phyloP scores from a whole-genome alignment of 2,113 vertebrate genomes.

The Thomomys bottae region DNA sequence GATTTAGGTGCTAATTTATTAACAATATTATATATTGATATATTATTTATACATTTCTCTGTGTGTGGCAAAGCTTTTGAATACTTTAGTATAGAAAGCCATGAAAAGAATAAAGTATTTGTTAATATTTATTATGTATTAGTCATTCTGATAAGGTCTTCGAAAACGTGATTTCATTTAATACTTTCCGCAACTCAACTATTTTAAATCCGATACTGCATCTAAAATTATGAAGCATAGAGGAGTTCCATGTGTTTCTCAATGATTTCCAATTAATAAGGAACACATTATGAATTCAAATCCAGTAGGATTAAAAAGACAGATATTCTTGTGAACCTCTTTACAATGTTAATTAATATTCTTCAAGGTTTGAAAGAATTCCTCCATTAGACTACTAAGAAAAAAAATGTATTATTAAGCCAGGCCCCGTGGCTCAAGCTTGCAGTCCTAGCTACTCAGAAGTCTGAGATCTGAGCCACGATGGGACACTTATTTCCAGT shows the following conservation, averaged over 20 bases:
- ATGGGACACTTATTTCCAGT: too few species aligned
- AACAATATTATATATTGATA: too few species aligned
- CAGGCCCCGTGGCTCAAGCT: too few species aligned
- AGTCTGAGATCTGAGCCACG: too few species aligned
- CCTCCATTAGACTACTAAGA: neutral
- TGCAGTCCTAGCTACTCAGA: too few species aligned
- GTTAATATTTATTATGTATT: neutral
- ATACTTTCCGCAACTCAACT: neutral
- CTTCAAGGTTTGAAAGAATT: neutral
- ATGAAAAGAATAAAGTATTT: neutral
- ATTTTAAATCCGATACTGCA: neutral
- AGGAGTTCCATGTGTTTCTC: neutral
- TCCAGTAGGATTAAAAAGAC: neutral
- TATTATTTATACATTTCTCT: too few species aligned
- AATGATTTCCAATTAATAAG: neutral
- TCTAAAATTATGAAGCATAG: neutral
- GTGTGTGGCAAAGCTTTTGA: neutral
- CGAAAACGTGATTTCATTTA: neutral
- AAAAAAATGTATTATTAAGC: neutral
- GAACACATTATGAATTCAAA: neutral
- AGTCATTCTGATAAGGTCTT: neutral
- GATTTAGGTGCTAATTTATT: too few species aligned
- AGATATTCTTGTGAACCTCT: neutral
- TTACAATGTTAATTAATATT: neutral
- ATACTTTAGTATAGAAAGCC: neutral